These are phyloP conservation scores for Okapia johnstoni DNA, from an alignment of 2,113 vertebrate genomes.

Conservation along the genomic window DNA sequence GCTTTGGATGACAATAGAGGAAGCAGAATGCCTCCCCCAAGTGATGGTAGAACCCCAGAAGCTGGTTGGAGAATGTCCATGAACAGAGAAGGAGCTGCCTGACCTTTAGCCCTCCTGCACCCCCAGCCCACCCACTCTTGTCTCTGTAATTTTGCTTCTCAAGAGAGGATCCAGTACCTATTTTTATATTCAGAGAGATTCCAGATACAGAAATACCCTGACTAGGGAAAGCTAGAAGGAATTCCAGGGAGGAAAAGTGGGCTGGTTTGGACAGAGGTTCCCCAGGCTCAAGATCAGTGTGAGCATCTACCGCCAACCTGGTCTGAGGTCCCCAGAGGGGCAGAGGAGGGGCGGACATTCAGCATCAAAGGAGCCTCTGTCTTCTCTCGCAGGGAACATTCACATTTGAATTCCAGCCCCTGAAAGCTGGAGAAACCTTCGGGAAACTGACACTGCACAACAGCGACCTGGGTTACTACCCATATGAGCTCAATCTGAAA, in stretches of 20 bases:
- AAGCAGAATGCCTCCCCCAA: neutral
- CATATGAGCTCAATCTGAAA: conserved; percentile 85
- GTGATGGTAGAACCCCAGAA: neutral
- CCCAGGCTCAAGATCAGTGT: neutral
- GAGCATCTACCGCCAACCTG: neutral
- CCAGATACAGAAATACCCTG: neutral
- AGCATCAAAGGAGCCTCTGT: neutral
- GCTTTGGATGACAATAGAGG: neutral
- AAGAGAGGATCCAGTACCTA: neutral
- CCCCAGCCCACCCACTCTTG: neutral
- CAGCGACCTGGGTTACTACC: conserved; percentile 83
- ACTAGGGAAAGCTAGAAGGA: neutral
- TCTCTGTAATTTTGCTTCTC: neutral
- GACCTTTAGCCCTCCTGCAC: neutral
- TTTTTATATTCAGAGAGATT: neutral
- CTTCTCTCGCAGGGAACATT: conserved; percentile 77
- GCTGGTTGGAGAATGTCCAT: neutral
- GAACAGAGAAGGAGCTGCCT: neutral
- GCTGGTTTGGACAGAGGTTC: neutral
- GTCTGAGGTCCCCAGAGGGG: neutral
- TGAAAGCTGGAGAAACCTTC: conserved; percentile 78
- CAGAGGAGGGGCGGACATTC: neutral
- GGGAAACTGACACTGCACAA: conserved; percentile 81
- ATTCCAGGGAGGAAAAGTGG: neutral
- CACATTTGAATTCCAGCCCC: conserved; percentile 88